These are phyloP conservation scores for Metopolophium dirhodum DNA, from an alignment of 1,140 invertebrate genomes.

Conservation along the genomic window DNA sequence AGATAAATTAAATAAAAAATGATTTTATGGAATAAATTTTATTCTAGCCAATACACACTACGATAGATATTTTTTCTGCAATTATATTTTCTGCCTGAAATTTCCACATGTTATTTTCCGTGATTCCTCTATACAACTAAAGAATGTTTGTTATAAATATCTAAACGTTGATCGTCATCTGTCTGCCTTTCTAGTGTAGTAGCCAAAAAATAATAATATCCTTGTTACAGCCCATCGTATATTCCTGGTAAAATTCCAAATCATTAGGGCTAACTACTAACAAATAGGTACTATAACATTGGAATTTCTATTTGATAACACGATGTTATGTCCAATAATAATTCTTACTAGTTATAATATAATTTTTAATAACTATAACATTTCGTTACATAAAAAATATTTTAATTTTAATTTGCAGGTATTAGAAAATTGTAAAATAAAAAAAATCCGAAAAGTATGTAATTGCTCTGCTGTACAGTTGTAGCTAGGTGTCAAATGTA, in stretches of 20 bases:
- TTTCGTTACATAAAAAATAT: background rate
- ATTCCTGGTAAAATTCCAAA: background rate
- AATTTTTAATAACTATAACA: background rate
- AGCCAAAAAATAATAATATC: slow-evolving; percentile 5
- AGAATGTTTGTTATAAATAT: slow-evolving; percentile 10
- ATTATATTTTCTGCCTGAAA: background rate
- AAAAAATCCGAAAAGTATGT: background rate
- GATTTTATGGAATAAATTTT: background rate
- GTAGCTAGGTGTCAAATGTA: no score
- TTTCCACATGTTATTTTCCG: background rate
- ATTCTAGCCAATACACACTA: background rate
- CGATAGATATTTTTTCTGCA: background rate
- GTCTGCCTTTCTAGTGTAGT: background rate
- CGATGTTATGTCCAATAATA: background rate
- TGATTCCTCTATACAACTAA: background rate
- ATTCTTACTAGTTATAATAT: background rate
- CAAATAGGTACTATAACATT: background rate
- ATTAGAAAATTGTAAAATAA: background rate
- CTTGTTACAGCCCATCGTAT: background rate
- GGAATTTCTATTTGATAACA: background rate
- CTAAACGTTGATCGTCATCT: background rate
- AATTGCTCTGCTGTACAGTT: background rate
- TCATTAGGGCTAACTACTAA: background rate
- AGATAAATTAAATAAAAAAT: no score
- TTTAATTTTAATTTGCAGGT: background rate